Evolutionary conservation across 2,888 invertebrate genomes (phyloP), one percentile per base, ranked within the genome.

Genomic region (Pammene fasciana): DNA sequence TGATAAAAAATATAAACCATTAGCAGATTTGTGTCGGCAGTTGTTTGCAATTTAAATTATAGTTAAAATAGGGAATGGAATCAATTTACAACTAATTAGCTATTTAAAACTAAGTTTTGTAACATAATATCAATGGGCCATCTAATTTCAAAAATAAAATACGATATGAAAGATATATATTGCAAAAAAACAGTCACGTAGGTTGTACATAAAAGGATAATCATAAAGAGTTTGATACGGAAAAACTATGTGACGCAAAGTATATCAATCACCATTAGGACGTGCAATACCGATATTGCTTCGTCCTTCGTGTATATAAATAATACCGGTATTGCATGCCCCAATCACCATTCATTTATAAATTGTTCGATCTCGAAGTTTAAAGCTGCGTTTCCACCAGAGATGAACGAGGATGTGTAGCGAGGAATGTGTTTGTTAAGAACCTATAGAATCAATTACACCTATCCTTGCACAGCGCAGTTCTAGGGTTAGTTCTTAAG

Each of bases 131-230:
- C 6, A 16, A 41, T 13, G 34, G 50, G 43, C 56, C n/a, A n/a
- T n/a, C 50, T 41, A n/a, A 36, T 16, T 36, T 34, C 11, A 48
- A 46, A 60, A 60, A 60, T 48, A 59, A 14, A 34, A 46, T 60
- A 48, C 26, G 16, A 8, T 48, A 48, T 2, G 0, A 7, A 10
- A 5, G 45, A 10, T 13, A 5, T 5, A 45, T 5, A 10, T 45
- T 38, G 38, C 9, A 9, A 38, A 38, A 38, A 38, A 9, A 38
- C 9, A 38, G 7, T n/a, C n/a, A n/a, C n/a, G n/a, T n/a, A n/a
- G n/a, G n/a, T n/a, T n/a, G 38, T 13, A n/a, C 5, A 34, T 11
- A 48, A 45, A 14, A 8, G 57, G 41, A 57, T 56, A 65, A 65
- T 57, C 57, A 14, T 38, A 57, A 3, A 38, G 16, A 14, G 5